Evolutionary conservation across 2,888 invertebrate genomes (phyloP).

Genomic region (Pristionchus arcanus): DNA sequence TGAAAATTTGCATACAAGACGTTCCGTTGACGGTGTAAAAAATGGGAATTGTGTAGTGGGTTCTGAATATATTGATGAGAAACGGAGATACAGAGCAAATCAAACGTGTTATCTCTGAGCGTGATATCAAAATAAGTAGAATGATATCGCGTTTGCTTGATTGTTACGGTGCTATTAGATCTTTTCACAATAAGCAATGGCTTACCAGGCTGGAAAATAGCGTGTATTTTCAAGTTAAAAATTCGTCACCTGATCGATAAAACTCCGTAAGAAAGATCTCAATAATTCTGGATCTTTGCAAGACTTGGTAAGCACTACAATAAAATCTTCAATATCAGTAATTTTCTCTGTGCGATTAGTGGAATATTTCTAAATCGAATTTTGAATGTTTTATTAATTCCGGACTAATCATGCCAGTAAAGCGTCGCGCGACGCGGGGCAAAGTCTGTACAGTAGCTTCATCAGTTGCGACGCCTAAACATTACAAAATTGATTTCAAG

Average conservation of each 20-base stretch:
- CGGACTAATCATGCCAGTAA: too few relatives aligned
- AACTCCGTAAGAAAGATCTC: neutral
- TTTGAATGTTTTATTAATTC: too few relatives aligned
- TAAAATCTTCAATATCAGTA: neutral
- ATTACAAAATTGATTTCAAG: neutral
- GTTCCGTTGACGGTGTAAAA: neutral
- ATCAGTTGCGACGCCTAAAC: neutral
- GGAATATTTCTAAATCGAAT: neutral
- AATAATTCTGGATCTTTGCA: neutral
- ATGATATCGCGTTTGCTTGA: neutral
- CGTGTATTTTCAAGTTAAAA: neutral
- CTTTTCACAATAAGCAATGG: neutral
- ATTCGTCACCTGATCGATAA: neutral
- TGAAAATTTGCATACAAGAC: too few relatives aligned
- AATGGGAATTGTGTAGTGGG: neutral
- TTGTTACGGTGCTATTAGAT: neutral
- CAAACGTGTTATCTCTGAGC: neutral
- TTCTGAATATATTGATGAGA: neutral
- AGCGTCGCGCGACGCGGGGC: neutral
- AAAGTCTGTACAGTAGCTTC: neutral
- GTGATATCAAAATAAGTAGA: neutral
- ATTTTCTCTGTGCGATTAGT: neutral
- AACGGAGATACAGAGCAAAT: neutral
- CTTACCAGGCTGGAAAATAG: conserved; percentile 1
- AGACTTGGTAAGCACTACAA: neutral